These are phyloP conservation scores for Struthidea cinerea DNA, from an alignment of 2,113 vertebrate genomes.

Conservation along the genomic window DNA sequence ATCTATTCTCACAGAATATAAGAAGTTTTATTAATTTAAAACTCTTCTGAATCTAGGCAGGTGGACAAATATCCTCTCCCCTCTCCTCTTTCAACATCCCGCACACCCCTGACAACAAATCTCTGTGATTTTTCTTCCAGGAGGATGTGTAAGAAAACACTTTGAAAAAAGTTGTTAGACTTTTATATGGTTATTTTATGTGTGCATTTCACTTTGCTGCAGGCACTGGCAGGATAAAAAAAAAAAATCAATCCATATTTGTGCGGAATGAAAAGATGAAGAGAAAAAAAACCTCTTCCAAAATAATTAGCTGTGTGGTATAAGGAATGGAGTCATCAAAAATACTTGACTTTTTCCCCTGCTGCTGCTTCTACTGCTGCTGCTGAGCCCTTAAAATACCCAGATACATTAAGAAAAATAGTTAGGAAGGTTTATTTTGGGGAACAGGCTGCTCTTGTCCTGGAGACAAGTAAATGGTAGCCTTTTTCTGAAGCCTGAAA, in stretches of 20 bases:
- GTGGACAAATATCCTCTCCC: not conserved
- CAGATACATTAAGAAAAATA: not conserved
- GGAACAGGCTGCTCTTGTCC: not conserved
- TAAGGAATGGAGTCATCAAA: constrained; percentile 3
- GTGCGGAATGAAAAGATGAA: not conserved
- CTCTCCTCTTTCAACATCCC: not conserved
- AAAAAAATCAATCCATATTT: constrained; percentile 44
- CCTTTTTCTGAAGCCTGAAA: not conserved
- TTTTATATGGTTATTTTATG: constrained; percentile 36
- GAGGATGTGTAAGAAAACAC: not conserved
- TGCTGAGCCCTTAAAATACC: not conserved
- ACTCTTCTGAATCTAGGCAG: not conserved
- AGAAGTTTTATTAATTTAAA: not conserved
- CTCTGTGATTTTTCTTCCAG: not conserved
- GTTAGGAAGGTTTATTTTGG: not conserved
- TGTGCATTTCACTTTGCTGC: constrained; percentile 49
- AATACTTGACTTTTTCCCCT: not conserved
- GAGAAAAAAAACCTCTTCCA: not conserved
- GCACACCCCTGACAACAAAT: not conserved
- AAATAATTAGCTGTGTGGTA: constrained; percentile 46
- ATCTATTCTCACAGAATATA: not conserved
- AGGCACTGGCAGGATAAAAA: constrained; percentile 33
- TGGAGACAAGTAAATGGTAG: not conserved
- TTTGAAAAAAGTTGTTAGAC: constrained; percentile 22
- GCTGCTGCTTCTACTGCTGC: not conserved